Conservation (phyloP, 2,888 invertebrate genomes). For the Busseola fusca region DNA sequence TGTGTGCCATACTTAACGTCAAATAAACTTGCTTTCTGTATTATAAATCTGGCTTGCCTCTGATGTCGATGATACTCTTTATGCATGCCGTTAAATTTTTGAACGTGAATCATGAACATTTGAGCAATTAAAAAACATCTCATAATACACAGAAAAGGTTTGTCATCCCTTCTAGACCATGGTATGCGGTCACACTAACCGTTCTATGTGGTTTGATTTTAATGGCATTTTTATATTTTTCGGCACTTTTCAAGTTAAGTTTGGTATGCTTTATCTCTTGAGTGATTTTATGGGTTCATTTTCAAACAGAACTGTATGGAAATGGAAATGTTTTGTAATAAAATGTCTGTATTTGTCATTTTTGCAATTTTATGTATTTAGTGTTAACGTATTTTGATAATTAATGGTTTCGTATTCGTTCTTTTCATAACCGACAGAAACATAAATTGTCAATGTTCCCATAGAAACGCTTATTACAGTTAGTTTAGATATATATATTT, state of each 20-base stretch:
- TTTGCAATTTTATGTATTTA: constrained; percentile 10
- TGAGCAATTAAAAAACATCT: neutral
- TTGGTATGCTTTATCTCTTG: constrained; percentile 20
- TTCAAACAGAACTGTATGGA: constrained; percentile 25
- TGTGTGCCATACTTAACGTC: neutral
- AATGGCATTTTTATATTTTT: constrained; percentile 45
- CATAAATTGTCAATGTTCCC: neutral
- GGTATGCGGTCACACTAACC: constrained; percentile 26
- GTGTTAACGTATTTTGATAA: constrained; percentile 8
- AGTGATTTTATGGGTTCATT: constrained; percentile 32
- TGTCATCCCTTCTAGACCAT: neutral
- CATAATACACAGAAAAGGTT: constrained; percentile 3
- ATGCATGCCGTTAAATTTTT: neutral
- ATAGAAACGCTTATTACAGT: neutral
- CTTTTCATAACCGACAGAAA: neutral
- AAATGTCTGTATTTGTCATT: neutral
- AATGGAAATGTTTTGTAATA: constrained; percentile 11
- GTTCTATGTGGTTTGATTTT: constrained; percentile 29
- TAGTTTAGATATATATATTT: no score
- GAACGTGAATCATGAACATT: neutral
- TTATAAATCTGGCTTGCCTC: neutral
- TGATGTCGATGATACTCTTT: neutral
- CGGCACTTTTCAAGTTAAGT: constrained; percentile 46
- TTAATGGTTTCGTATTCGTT: no score
- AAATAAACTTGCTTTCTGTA: no score